phyloP scores from a whole-genome alignment of 2,888 invertebrate species.

The Elaeidobius kamerunicus region DNA sequence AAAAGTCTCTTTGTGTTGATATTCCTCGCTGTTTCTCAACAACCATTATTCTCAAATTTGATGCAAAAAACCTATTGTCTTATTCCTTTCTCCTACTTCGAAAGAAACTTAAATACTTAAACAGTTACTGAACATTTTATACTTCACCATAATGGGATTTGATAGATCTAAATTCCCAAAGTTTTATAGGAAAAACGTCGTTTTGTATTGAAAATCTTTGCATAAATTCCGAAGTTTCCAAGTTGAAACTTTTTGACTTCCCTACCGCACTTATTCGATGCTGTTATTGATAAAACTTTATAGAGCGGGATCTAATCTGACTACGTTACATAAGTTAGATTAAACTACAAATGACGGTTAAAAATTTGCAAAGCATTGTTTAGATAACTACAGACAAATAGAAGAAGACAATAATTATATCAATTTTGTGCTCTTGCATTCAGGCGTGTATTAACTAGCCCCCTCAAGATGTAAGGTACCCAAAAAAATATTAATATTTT shows the following conservation, averaged over 20 bases:
- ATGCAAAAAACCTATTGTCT: not conserved
- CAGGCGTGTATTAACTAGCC: no score
- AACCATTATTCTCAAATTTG: not conserved
- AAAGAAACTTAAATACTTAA: slow-evolving; percentile 16
- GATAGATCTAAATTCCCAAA: slow-evolving; percentile 25
- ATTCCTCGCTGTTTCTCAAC: not conserved
- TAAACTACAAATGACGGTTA: no score
- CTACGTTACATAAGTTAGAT: not conserved
- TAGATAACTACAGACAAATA: no score
- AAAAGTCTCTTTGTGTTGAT: no score
- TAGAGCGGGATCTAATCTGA: not conserved
- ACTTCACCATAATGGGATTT: slow-evolving; percentile 18
- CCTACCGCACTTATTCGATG: slow-evolving; percentile 18
- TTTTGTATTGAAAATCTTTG: slow-evolving; percentile 22
- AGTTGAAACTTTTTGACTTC: slow-evolving; percentile 21
- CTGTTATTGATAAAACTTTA: slow-evolving; percentile 20
- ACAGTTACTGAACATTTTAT: slow-evolving; percentile 19
- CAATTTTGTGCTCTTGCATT: no score
- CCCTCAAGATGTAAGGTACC: no score
- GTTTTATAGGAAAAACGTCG: slow-evolving; percentile 20
- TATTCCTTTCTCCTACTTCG: not conserved
- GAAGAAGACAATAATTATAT: no score
- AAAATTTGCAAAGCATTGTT: no score
- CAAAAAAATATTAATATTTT: no score
- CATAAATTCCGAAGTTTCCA: slow-evolving; percentile 18